phyloP scores from a whole-genome alignment of 2,797 vertebrate genomes.

The Lycodopsis pacificus region DNA sequence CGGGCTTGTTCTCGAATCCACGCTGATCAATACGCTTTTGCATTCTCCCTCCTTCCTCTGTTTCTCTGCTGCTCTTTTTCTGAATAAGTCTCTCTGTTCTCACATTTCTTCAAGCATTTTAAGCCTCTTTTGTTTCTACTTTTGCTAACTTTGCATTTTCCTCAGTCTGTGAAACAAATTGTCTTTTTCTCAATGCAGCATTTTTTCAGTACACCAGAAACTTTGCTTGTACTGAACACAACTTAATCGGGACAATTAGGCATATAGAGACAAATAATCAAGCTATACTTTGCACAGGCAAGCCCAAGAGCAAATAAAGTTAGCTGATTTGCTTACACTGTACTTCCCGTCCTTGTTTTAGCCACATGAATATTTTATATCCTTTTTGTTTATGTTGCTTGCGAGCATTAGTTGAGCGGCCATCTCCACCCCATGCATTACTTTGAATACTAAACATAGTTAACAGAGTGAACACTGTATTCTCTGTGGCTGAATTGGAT shows the following conservation, averaged over 20 bases:
- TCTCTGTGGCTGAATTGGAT: conserved; percentile 61
- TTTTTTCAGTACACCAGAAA: conserved; percentile 59
- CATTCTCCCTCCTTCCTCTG: conserved; percentile 42
- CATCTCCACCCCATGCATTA: conserved; percentile 63
- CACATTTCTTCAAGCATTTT: conserved; percentile 63
- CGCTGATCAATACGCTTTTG: conserved; percentile 79
- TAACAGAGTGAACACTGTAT: conserved; percentile 61
- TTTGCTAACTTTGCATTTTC: conserved; percentile 72
- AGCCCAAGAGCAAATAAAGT: conserved; percentile 74
- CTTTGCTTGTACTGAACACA: conserved; percentile 56
- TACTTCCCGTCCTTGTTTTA: conserved; percentile 73
- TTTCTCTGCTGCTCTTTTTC: conserved; percentile 30
- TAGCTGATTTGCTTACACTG: conserved; percentile 75
- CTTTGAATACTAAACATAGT: conserved; percentile 71
- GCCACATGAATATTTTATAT: conserved; percentile 76
- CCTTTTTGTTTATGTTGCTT: conserved; percentile 76
- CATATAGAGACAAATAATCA: conserved; percentile 68
- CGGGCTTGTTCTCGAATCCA: conserved; percentile 71
- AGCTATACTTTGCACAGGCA: conserved; percentile 55
- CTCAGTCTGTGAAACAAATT: conserved; percentile 48
- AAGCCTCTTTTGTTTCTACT: conserved; percentile 69
- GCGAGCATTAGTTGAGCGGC: conserved; percentile 70
- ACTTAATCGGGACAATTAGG: conserved; percentile 75
- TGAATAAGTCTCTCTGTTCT: conserved; percentile 45
- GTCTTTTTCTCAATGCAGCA: conserved; percentile 44